Evolutionary conservation across 2,113 vertebrate genomes (phyloP).

Genomic region (Microtus ochrogaster): DNA sequence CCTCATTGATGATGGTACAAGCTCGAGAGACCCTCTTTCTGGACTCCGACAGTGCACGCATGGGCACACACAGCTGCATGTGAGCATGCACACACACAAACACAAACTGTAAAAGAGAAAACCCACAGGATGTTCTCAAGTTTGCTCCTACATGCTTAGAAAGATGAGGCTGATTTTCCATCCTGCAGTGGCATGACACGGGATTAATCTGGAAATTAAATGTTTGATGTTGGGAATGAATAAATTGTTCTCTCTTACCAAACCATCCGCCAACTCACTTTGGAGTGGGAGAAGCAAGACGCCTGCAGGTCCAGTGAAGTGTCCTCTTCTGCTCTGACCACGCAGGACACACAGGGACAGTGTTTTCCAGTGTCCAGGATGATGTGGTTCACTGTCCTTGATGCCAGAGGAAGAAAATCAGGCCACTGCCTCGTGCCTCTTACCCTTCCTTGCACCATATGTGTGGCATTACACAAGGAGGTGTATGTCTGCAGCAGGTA

Average conservation of each 20-base stretch:
- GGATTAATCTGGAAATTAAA: slow-evolving; percentile 60
- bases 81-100: background rate
- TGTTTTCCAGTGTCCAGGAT: background rate
- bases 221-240: slow-evolving; percentile 49
- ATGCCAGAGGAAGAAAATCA: slow-evolving; percentile 29
- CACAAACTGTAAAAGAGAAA: background rate
- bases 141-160: slow-evolving; percentile 37
- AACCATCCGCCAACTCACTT: background rate
- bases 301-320: background rate
- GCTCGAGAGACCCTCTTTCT: background rate
- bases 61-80: background rate
- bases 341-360: background rate
- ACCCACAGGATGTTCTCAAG: slow-evolving; percentile 44
- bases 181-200: background rate
- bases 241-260: slow-evolving; percentile 26
- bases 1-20: background rate
- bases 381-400: slow-evolving; percentile 4
- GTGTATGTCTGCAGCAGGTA: background rate
- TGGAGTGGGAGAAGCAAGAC: slow-evolving; percentile 22
- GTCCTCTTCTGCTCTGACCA: background rate
- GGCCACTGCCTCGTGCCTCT: background rate
- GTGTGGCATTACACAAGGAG: background rate
- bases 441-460: background rate
- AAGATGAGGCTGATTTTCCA: slow-evolving; percentile 35
- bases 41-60: background rate